Percentiles rank a stretch among this genome's conserved stretches.
Conservation (phyloP, 2,888 invertebrate genomes). For the Drosophila maculinotata region DNA sequence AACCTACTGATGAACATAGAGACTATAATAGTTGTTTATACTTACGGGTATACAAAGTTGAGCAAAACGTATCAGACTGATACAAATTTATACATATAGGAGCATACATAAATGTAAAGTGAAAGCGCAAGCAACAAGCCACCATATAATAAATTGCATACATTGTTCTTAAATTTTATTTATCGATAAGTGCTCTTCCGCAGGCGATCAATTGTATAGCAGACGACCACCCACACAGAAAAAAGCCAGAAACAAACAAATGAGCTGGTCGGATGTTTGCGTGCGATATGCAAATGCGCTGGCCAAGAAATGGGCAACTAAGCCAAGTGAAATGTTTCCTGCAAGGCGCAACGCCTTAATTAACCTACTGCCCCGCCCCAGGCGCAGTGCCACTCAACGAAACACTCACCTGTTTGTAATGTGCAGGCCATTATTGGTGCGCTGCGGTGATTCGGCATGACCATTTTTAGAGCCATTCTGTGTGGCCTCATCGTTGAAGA, state of each 20-base stretch:
- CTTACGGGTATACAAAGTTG: conserved; percentile 1
- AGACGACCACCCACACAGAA: conserved; percentile 22
- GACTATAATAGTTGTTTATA: no score
- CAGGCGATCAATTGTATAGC: conserved; percentile 52
- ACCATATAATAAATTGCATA: conserved; percentile 43
- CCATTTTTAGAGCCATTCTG: conserved; percentile 51
- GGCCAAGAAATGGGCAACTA: conserved; percentile 70
- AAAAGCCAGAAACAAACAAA: conserved; percentile 27
- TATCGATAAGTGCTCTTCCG: conserved; percentile 61
- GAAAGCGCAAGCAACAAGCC: conserved; percentile 50
- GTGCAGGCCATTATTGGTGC: conserved; percentile 74
- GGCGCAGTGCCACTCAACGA: conserved; percentile 1
- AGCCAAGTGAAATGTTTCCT: conserved; percentile 79
- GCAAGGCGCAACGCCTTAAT: conserved; percentile 67
- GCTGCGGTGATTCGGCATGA: conserved; percentile 57
- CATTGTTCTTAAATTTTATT: conserved; percentile 36
- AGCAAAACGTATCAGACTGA: conserved; percentile 5
- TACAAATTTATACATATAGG: background rate
- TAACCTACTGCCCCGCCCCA: conserved; percentile 39
- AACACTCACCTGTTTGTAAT: conserved; percentile 83
- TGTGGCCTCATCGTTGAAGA: conserved; percentile 86
- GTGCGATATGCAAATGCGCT: conserved; percentile 74
- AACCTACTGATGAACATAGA: no score
- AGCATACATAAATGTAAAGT: background rate
- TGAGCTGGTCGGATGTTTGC: conserved; percentile 61